Percentiles rank a stretch among this genome's conserved stretches.
Conservation (phyloP, 2,113 vertebrate genomes). For the Cyanoramphus novaezelandiae region DNA sequence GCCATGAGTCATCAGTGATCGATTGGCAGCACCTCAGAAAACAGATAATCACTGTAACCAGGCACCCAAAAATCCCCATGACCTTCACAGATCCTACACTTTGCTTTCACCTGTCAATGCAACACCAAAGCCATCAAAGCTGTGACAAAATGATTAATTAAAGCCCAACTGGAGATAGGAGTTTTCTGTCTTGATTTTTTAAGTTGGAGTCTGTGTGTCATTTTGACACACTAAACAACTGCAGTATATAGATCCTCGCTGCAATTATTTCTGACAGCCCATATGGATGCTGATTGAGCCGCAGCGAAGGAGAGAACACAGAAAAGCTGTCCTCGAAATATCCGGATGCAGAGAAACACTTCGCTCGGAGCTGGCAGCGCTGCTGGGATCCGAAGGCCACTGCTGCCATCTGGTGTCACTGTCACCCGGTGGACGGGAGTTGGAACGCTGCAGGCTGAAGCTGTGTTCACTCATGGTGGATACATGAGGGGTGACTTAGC, state of each 20-base stretch:
- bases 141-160: neutral
- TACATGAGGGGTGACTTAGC: neutral
- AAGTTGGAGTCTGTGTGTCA: neutral
- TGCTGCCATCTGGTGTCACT: constrained; percentile 89
- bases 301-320: neutral
- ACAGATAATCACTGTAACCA: neutral
- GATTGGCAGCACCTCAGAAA: neutral
- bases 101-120: neutral
- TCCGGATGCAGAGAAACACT: neutral
- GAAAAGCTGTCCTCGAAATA: neutral
- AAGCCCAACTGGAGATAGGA: neutral
- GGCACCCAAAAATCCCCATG: neutral
- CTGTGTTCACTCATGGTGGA: neutral
- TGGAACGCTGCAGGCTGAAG: neutral
- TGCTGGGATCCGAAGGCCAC: constrained; percentile 77
- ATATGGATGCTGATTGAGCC: neutral
- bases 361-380: neutral
- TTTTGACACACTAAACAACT: neutral
- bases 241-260: neutral
- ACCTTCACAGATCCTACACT: neutral
- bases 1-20: neutral
- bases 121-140: neutral
- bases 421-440: neutral
- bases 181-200: neutral
- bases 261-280: neutral